A percentile compares a stretch with the other conserved stretches of the same genome.
These are phyloP conservation scores for Euplagia quadripunctaria DNA, from an alignment of 2,888 invertebrate species.

Conservation along the genomic window DNA sequence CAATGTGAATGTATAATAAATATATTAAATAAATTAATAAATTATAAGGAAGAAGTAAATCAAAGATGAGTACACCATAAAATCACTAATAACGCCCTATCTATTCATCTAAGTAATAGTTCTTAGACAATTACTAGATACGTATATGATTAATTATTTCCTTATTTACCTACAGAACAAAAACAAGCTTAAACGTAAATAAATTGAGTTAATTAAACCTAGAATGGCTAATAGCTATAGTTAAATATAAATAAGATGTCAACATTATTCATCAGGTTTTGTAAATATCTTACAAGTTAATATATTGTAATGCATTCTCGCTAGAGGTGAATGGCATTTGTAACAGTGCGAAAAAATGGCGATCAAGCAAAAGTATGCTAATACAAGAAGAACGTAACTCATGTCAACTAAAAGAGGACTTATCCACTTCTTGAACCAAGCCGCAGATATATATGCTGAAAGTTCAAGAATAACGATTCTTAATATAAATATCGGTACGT, in stretches of 20 bases:
- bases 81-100: constrained; percentile 50
- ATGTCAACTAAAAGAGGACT: neutral
- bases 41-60: constrained; percentile 53
- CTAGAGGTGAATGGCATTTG: neutral
- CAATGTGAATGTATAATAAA: too few relatives aligned
- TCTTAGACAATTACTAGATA: constrained; percentile 45
- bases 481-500: neutral
- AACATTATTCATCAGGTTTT: constrained; percentile 26
- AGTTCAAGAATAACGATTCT: too few relatives aligned
- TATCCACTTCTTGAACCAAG: neutral
- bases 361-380: neutral
- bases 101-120: constrained; percentile 46
- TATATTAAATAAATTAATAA: too few relatives aligned
- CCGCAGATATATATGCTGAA: neutral
- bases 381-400: neutral
- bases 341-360: neutral
- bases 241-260: constrained; percentile 48
- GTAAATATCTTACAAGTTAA: neutral
- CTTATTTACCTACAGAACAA: constrained; percentile 52
- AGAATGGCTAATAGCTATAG: constrained; percentile 39
- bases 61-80: constrained; percentile 53
- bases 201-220: constrained; percentile 46
- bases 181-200: constrained; percentile 48
- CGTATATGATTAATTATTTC: constrained; percentile 56
- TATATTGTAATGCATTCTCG: neutral